phyloP scores from a whole-genome alignment of 1,140 invertebrate genomes.

The Heliconius melpomene region DNA sequence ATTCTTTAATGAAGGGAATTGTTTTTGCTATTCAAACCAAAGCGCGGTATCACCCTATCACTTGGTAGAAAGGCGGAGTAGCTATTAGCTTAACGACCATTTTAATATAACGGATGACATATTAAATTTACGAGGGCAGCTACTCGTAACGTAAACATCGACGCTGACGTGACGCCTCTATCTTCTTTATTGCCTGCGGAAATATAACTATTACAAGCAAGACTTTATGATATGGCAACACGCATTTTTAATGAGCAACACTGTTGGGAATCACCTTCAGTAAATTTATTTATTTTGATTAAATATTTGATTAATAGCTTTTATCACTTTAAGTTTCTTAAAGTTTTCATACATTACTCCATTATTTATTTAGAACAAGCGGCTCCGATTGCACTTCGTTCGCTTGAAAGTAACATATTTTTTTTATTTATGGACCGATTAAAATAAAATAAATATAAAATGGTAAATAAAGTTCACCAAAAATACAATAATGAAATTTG shows the following conservation, averaged over 20 bases:
- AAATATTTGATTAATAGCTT: too few species aligned
- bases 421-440: too few species aligned
- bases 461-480: too few species aligned
- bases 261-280: slow-evolving; percentile 51
- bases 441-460: too few species aligned
- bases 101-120: slow-evolving; percentile 79
- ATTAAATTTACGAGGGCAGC: slow-evolving; percentile 78
- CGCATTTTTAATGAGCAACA: slow-evolving; percentile 62
- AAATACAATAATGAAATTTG: too few species aligned
- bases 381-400: too few species aligned
- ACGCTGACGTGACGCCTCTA: slow-evolving; percentile 69
- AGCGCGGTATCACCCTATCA: slow-evolving; percentile 63
- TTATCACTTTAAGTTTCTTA: too few species aligned
- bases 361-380: slow-evolving; percentile 31
- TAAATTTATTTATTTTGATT: too few species aligned
- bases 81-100: slow-evolving; percentile 79
- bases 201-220: slow-evolving; percentile 66
- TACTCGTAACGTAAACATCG: slow-evolving; percentile 66
- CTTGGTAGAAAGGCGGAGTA: slow-evolving; percentile 61
- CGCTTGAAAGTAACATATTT: too few species aligned
- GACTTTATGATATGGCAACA: slow-evolving; percentile 61
- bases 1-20: slow-evolving; percentile 16
- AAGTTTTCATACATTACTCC: too few species aligned
- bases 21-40: slow-evolving; percentile 50
- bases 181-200: slow-evolving; percentile 76